Evolutionary conservation across 2,113 vertebrate genomes (phyloP).

Genomic region (Paraplagusia blochii): DNA sequence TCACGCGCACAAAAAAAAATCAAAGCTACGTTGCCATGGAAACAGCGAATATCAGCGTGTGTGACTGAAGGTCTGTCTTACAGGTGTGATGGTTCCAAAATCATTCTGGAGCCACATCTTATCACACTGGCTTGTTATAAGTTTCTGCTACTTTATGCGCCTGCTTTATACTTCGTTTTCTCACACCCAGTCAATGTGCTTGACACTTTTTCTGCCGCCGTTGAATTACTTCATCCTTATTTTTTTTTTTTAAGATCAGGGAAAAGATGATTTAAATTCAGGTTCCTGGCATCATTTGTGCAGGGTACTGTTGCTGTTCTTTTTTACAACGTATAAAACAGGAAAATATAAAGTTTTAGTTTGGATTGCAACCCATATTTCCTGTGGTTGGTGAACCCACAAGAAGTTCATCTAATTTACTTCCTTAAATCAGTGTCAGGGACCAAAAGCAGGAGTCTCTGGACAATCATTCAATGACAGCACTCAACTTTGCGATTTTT

Average conservation of each 20-base stretch:
- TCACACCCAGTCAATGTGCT: constrained; percentile 30
- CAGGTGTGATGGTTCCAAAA: constrained; percentile 76
- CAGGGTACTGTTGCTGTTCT: background rate
- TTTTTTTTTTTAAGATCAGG: constrained; percentile 2
- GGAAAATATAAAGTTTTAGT: no score
- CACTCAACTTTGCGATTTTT: no score
- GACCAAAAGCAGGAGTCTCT: no score
- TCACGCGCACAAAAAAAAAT: constrained; percentile 65
- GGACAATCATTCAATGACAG: no score
- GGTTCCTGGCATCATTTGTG: background rate
- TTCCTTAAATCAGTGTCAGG: no score
- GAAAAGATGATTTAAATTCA: constrained; percentile 7
- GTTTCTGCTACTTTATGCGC: constrained; percentile 38
- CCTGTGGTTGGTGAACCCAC: no score
- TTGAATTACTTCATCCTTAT: constrained; percentile 4
- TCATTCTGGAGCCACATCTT: constrained; percentile 61
- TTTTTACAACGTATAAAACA: background rate
- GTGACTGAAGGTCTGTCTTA: constrained; percentile 71
- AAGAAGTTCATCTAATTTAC: no score
- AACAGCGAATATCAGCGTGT: constrained; percentile 76
- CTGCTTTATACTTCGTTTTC: constrained; percentile 29
- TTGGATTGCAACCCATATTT: no score
- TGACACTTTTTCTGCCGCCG: constrained; percentile 26
- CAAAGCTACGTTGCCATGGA: constrained; percentile 86
- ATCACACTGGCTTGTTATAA: constrained; percentile 57